Evolutionary conservation across 2,113 vertebrate genomes (phyloP).

Genomic region (Cettia cetti): DNA sequence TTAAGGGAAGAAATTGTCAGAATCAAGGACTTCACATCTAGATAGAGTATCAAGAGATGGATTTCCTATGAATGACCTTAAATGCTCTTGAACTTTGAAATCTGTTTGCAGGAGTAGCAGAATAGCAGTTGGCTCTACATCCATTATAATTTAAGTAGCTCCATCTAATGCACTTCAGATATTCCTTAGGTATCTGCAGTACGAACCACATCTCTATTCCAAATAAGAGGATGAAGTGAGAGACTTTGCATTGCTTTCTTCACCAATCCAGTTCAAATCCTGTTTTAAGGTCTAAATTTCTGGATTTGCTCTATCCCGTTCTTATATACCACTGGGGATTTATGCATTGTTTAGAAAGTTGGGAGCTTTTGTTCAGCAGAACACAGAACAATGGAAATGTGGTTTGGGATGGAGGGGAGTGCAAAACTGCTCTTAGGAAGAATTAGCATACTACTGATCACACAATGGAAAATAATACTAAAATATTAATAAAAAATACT

Average conservation of each 20-base stretch:
- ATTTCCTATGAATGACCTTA: not conserved
- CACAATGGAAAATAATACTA: not conserved
- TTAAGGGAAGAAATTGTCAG: not conserved
- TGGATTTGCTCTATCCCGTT: not conserved
- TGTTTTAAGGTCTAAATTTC: not conserved
- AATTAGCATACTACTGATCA: not conserved
- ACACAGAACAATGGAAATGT: not conserved
- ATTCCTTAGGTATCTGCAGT: not conserved
- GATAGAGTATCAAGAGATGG: not conserved
- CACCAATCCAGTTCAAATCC: not conserved
- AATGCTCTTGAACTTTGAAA: not conserved
- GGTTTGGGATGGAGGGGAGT: not conserved
- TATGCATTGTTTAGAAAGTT: not conserved
- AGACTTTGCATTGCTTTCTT: not conserved
- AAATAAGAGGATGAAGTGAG: not conserved
- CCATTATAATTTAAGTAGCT: not conserved
- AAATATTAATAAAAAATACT: not conserved
- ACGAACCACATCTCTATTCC: not conserved
- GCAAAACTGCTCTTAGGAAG: not conserved
- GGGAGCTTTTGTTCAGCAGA: not conserved
- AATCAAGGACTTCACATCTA: not conserved
- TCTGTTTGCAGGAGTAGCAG: not conserved
- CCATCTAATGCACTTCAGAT: not conserved
- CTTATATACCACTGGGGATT: not conserved
- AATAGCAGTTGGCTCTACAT: not conserved